Evolutionary conservation across 2,113 vertebrate genomes (phyloP), one percentile per base, ranked within the genome.

Genomic region (Thomomys bottae): DNA sequence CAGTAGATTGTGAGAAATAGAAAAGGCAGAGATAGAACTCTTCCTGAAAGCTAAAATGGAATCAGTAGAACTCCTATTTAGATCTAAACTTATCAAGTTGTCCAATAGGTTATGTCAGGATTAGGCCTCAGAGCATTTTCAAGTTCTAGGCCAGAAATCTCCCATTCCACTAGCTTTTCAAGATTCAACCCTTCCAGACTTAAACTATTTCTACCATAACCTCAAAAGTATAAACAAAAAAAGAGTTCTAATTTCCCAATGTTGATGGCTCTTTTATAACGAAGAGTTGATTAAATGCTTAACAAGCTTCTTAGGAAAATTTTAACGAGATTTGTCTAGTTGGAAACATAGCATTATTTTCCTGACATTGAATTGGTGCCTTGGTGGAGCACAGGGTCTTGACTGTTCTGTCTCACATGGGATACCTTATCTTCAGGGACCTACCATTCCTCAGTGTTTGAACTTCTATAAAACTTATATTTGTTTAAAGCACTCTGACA

Each of bases 231-330:
- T 28, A 91, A 77, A 78, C 24, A 59, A 66, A 78, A 54, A 81
- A 36, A 45, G 3, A 88, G n/a, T 18, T 45, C 59, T 84, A 59
- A 73, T 59, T 89, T 77, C 32, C 23, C 32, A 28, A 26, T 77
- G 45, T 63, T 84, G 76, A 63, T 68, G 54, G 63, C 6, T 45
- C 32, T 36, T 93, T 32, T 40, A 75, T 67, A 86, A 78, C 59
- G 45, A 49, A 89, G 61, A 78, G 80, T 88, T 57, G 57, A 81
- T 59, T 61, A 67, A 68, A 93, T 61, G 24, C 38, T 61, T 84
- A 59, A 78, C 17, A 78, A 72, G 84, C 67, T 84, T 57, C 67
- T 72, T 83, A 30, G 71, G 84, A 88, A 89, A 88, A 77, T 26
- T 8, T 57, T 6, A 86, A n/a, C 38, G 11, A 3, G 26, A 73